A percentile compares a stretch with the other conserved stretches of the same genome.
Evolutionary conservation across 35 echinoderm and acorn worm genomes (phyloP).

Genomic region (Apostichopus parvimensis): DNA sequence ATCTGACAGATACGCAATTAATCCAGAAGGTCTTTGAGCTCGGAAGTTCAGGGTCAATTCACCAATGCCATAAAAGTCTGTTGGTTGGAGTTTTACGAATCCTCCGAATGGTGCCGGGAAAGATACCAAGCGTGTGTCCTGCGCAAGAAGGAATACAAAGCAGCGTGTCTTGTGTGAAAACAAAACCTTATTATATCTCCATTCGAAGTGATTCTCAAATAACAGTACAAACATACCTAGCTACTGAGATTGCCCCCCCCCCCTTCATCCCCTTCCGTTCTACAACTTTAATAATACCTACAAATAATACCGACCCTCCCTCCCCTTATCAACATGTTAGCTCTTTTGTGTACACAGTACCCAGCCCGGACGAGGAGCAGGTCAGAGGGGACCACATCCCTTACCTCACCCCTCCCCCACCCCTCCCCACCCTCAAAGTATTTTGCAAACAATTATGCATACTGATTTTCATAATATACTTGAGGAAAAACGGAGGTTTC

Average conservation of each 20-base stretch:
- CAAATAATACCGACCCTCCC: not conserved
- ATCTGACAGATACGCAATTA: slow-evolving; percentile 69
- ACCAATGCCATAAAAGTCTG: slow-evolving; percentile 34
- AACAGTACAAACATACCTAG: no score
- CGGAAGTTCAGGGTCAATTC: slow-evolving; percentile 68
- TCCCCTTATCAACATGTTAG: not conserved
- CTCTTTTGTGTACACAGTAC: no score
- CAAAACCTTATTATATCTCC: no score
- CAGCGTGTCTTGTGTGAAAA: slow-evolving; percentile 18
- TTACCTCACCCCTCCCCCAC: no score
- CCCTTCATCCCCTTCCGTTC: not conserved
- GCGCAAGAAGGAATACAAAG: not conserved
- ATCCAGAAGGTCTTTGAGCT: slow-evolving; percentile 52
- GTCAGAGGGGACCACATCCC: no score
- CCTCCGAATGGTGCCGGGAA: slow-evolving; percentile 68
- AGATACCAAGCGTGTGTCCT: slow-evolving; percentile 63
- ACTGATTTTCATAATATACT: no score
- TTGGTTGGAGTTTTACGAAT: slow-evolving; percentile 32
- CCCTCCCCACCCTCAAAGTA: no score
- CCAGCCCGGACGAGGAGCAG: no score
- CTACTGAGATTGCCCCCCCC: not conserved
- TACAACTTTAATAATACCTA: not conserved
- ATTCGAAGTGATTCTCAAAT: no score
- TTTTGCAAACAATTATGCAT: no score
- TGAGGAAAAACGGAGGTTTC: no score